A percentile compares a stretch with the other conserved stretches of the same genome.
These are phyloP conservation scores for Portunus trituberculatus DNA, from an alignment of 1,140 invertebrate species.

Conservation along the genomic window DNA sequence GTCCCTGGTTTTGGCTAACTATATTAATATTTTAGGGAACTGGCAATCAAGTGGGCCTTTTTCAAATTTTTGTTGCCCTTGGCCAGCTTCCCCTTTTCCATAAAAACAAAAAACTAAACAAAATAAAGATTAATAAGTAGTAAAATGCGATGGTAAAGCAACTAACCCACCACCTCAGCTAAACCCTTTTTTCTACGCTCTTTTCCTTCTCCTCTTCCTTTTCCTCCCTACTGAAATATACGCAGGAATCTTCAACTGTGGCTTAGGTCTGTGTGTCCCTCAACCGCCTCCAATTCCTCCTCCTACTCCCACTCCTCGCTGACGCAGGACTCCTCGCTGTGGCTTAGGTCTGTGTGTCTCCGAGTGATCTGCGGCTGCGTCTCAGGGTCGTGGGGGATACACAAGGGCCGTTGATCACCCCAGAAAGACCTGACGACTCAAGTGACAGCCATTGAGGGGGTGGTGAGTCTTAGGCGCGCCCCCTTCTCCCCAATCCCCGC, in stretches of 20 bases:
- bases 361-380: neutral
- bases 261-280: too few species aligned
- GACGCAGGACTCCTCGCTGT: neutral
- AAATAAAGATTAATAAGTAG: too few species aligned
- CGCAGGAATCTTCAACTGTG: too few species aligned
- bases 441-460: conserved; percentile 65
- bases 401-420: conserved; percentile 69
- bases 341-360: conserved; percentile 38
- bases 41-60: too few species aligned
- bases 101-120: too few species aligned
- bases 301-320: neutral
- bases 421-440: conserved; percentile 70
- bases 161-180: too few species aligned
- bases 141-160: too few species aligned
- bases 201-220: neutral
- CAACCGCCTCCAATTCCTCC: neutral
- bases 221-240: too few species aligned
- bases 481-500: neutral
- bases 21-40: too few species aligned
- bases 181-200: neutral
- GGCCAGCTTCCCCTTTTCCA: too few species aligned
- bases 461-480: neutral
- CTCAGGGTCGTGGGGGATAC: conserved; percentile 40
- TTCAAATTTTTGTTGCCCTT: too few species aligned
- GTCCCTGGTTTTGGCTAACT: too few species aligned